phyloP scores from a whole-genome alignment of 2,797 vertebrate species.

The Glossophaga mutica region DNA sequence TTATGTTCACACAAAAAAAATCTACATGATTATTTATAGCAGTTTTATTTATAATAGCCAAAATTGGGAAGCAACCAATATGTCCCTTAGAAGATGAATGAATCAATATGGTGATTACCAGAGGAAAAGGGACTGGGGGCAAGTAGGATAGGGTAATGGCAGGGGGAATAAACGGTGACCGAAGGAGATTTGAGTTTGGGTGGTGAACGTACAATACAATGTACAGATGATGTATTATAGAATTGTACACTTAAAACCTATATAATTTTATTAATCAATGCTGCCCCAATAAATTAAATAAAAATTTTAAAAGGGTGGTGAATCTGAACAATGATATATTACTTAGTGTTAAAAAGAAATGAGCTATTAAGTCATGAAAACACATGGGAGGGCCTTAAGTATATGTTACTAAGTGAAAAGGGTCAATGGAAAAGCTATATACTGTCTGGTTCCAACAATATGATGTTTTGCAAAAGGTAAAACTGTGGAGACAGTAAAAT shows the following conservation, averaged over 20 bases:
- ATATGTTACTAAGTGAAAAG: no score
- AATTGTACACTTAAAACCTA: no score
- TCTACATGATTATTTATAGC: background rate
- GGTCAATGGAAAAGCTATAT: background rate
- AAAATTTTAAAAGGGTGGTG: no score
- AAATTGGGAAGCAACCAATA: background rate
- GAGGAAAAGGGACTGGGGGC: background rate
- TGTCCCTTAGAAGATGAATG: background rate
- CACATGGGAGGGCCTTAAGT: no score
- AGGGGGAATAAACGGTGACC: background rate
- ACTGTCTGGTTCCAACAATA: background rate
- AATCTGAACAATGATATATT: no score
- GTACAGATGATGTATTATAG: no score
- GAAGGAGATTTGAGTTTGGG: no score
- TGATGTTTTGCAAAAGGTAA: background rate
- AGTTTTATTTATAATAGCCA: background rate
- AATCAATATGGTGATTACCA: background rate
- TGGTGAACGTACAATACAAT: no score
- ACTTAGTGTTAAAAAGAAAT: no score
- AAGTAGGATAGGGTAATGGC: background rate
- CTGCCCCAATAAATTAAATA: no score
- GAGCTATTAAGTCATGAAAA: no score
- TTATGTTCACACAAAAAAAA: background rate
- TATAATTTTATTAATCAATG: no score
- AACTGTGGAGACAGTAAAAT: background rate